These are phyloP conservation scores for Poeciliopsis prolifica DNA, from an alignment of 2,113 vertebrate genomes.

Conservation along the genomic window DNA sequence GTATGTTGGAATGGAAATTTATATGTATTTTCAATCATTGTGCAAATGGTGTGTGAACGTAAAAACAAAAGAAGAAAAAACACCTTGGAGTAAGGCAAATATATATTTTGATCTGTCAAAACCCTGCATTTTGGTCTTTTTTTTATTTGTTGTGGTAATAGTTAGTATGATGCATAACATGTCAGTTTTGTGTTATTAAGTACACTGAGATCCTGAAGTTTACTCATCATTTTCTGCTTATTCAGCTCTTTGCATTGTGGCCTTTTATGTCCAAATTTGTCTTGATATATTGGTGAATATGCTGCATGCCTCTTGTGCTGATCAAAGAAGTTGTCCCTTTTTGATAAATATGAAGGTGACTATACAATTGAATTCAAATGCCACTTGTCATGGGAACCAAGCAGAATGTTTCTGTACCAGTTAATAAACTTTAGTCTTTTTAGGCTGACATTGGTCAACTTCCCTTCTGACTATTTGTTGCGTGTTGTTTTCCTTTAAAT, in stretches of 20 bases:
- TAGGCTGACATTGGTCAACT: neutral
- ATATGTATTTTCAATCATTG: slow-evolving; percentile 3
- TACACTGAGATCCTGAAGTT: slow-evolving; percentile 77
- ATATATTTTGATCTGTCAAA: slow-evolving; percentile 68
- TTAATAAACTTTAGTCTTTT: slow-evolving; percentile 2
- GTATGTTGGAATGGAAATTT: neutral
- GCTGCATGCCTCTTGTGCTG: slow-evolving; percentile 74
- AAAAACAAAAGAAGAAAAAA: slow-evolving; percentile 58
- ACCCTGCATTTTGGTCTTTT: slow-evolving; percentile 67
- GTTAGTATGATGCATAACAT: slow-evolving; percentile 91
- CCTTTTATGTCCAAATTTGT: slow-evolving; percentile 93
- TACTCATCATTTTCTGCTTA: slow-evolving; percentile 86
- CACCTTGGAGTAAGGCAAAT: slow-evolving; percentile 68
- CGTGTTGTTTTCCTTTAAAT: neutral
- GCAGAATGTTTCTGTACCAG: too few relatives aligned
- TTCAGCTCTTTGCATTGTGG: slow-evolving; percentile 93
- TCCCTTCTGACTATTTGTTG: too few relatives aligned
- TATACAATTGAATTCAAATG: slow-evolving; percentile 5
- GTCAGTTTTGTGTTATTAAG: slow-evolving; percentile 86
- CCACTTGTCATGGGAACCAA: neutral
- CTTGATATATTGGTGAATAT: slow-evolving; percentile 87
- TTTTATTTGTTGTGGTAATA: slow-evolving; percentile 81
- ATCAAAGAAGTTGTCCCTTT: slow-evolving; percentile 41
- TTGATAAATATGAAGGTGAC: slow-evolving; percentile 28
- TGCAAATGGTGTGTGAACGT: slow-evolving; percentile 22